phyloP scores from a whole-genome alignment of 2,113 vertebrate genomes.

The Perccottus glenii region DNA sequence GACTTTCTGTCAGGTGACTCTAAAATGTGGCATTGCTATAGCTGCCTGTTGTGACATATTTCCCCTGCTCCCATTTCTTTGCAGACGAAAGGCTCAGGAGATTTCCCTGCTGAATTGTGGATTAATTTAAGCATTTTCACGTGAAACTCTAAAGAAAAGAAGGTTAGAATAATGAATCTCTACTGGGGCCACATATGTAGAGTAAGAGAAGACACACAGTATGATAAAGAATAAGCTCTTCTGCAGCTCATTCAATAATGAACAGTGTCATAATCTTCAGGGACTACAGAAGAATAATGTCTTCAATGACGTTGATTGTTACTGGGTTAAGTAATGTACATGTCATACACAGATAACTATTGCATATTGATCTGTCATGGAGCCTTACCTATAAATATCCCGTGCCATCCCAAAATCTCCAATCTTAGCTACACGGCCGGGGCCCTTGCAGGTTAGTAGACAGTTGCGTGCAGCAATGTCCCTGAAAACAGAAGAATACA shows the following conservation, averaged over 20 bases:
- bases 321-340: not conserved
- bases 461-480: slow-evolving; percentile 98
- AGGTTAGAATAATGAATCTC: slow-evolving; percentile 39
- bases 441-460: slow-evolving; percentile 92
- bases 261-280: slow-evolving; percentile 1
- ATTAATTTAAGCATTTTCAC: slow-evolving; percentile 45
- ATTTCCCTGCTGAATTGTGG: slow-evolving; percentile 61
- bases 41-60: slow-evolving; percentile 43
- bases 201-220: slow-evolving; percentile 33
- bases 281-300: not conserved
- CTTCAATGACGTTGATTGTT: not conserved
- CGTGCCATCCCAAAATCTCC: slow-evolving; percentile 99
- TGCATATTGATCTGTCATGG: not conserved
- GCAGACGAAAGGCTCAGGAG: slow-evolving; percentile 61
- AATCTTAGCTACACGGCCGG: slow-evolving; percentile 94
- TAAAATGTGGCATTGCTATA: slow-evolving; percentile 23
- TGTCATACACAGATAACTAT: not conserved
- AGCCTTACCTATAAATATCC: slow-evolving; percentile 94
- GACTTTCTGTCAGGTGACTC: slow-evolving; percentile 36
- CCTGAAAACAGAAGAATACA: slow-evolving; percentile 71
- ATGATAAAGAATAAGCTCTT: slow-evolving; percentile 24
- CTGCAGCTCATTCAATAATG: slow-evolving; percentile 9
- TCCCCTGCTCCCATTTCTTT: slow-evolving; percentile 42
- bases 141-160: slow-evolving; percentile 34
- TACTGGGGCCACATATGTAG: slow-evolving; percentile 16